Evolutionary conservation across 1,140 invertebrate genomes (phyloP), one percentile per base, ranked within the genome.

Genomic region (Euglossa dilemma): DNA sequence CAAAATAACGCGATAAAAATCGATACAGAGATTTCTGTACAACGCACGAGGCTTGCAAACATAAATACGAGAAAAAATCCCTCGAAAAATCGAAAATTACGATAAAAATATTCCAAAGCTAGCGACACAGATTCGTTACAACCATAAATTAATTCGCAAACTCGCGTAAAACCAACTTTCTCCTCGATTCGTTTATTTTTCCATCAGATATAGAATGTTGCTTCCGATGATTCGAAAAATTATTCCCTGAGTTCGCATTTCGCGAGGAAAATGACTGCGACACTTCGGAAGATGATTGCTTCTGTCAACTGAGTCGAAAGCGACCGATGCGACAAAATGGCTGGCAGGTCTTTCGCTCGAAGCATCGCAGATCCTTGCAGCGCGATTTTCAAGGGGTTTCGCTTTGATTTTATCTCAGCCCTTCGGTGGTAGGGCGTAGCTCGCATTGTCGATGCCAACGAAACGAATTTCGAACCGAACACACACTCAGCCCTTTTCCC

Each of bases 241-340:
- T 25, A 7, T 59, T n/a, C 47, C 18, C 0, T 8, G 70, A 61
- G 74, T 80, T 69, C 61, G 83, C 74, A 80, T 80, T 69, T 80
- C 57, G 77, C n/a, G 64, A 75, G 23, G 18, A 16, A 50, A 61
- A 28, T 43, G 52, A 23, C 61, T 57, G 59, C 57, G 83, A 71
- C 77, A 72, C 70, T 70, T 28, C 61, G 66, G 66, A 73, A 73
- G 80, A 85, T 85, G 84, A 85, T 85, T 73, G 84, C 67, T 69
- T 85, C 66, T 85, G 78, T 59, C 66, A 85, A 78, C 78, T 80
- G 63, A 84, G 73, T 54, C 74, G 83, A 81, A 81, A 77, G 23
- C 47, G 64, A 63, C 50, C 71, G 50, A 12, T n/a, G 66, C 4
- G 23, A 59, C 66, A 52, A 83, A 85, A 77, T 72, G 54, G 9